Base-by-base conservation (phyloP, 2,113 vertebrate genomes). In the Arvicanthis niloticus region DNA sequence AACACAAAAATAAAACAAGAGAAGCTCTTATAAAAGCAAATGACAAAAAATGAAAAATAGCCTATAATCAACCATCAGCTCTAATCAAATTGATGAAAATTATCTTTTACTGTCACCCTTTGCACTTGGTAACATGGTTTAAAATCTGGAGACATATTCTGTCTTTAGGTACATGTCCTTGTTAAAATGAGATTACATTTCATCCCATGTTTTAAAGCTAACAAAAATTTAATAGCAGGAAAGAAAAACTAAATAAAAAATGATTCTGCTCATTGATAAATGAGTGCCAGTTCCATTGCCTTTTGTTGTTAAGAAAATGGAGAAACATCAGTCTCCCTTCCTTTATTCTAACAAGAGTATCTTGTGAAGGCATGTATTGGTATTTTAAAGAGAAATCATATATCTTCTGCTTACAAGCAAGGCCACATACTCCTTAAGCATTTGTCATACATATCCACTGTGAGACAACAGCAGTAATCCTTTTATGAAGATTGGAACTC, bases 171-270 rank as follows among this genome's bases (percentile, higher is more conserved):
- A 88, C 90, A 11, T 81, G 70, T 73, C 29, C 29, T 13, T 91
- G 53, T 65, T 84, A 40, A 94, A 96, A 90, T 87, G 24, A 96
- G 80, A 96, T 95, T 93, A 85, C 7, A 88, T 93, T 95, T 92
- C 65, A 91, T 34, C 29, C 93, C 51, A 58, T 9, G 37, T 85
- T 95, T 93, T 88, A 80, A 86, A 45, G 42, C 29, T 45, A 96
- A 88, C 9, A 56, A 56, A 87, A 89, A 84, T 88, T 21, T 56
- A 81, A 56, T 81, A 37, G 8, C 29, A 80, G 48, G 10, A 53
- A 60, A 84, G 96, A 96, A 22, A 92, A 96, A 86, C n/a, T 72
- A 37, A 75, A 95, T 42, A 77, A 90, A 95, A 95, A 70, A 6
- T 81, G 70, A 80, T 88, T 85, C 51, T 60, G 58, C 70, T 24